Percentiles rank a stretch among this genome's conserved stretches.
phyloP scores from a whole-genome alignment of 2,113 vertebrate species.

The Mirza zaza region DNA sequence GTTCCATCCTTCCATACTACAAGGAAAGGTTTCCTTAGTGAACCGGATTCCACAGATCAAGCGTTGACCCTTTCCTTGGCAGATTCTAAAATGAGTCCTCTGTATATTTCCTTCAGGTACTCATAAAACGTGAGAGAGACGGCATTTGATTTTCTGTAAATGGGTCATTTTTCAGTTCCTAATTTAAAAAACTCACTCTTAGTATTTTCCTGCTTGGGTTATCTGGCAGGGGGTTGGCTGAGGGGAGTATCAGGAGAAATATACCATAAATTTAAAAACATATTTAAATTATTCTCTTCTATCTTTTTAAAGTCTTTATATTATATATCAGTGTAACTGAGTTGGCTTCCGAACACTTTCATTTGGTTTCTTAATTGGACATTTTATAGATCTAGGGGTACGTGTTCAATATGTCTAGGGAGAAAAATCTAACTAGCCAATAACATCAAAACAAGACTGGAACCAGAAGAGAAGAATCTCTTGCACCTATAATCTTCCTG shows the following conservation, averaged over 20 bases:
- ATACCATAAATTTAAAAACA: constrained; percentile 56
- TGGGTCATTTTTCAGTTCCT: constrained; percentile 58
- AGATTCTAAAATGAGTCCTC: neutral
- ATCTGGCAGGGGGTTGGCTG: neutral
- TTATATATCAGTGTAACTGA: constrained; percentile 27
- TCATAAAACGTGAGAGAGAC: constrained; percentile 3
- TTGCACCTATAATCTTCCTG: neutral
- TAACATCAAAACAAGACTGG: constrained; percentile 37
- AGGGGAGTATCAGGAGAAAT: constrained; percentile 24
- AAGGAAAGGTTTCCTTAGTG: neutral
- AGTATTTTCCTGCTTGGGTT: constrained; percentile 33
- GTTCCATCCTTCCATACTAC: neutral
- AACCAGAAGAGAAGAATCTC: neutral
- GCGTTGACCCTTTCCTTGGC: neutral
- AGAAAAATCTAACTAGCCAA: constrained; percentile 61
- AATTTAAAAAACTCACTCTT: constrained; percentile 63
- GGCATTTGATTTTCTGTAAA: constrained; percentile 45
- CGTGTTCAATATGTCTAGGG: constrained; percentile 40
- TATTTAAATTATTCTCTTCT: constrained; percentile 56
- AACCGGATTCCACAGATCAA: neutral
- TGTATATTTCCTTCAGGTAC: neutral
- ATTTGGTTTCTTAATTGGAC: constrained; percentile 58
- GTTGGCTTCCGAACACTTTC: constrained; percentile 7
- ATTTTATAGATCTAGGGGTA: constrained; percentile 52
- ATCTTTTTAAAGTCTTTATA: constrained; percentile 30